Conservation (phyloP, 2,113 vertebrate genomes). For the Anoura caudifer region DNA sequence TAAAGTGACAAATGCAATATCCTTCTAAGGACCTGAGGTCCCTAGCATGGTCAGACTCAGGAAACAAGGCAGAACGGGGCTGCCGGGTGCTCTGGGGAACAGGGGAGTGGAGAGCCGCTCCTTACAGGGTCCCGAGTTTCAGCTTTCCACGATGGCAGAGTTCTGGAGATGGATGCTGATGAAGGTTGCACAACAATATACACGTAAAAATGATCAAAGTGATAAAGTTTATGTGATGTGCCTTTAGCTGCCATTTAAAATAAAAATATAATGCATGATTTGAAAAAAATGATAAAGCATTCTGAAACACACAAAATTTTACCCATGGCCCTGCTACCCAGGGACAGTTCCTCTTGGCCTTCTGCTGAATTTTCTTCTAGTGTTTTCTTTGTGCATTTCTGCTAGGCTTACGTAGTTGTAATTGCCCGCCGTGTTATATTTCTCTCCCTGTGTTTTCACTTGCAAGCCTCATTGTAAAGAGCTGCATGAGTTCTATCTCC, state of each 20-base stretch:
- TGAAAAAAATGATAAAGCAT: neutral
- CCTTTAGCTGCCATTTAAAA: neutral
- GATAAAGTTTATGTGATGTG: neutral
- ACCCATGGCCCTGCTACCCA: no score
- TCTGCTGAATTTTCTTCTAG: neutral
- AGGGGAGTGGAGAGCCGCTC: neutral
- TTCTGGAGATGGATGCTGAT: neutral
- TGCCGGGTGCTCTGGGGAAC: neutral
- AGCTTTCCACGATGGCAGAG: neutral
- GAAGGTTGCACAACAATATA: neutral
- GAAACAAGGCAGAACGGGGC: neutral
- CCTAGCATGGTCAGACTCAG: neutral
- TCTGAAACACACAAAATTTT: neutral
- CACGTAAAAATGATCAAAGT: neutral
- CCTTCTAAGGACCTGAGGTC: neutral
- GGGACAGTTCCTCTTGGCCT: neutral
- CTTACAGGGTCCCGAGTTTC: neutral
- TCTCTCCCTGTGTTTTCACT: neutral
- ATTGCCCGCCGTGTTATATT: neutral
- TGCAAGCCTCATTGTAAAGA: neutral
- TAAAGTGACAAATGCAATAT: neutral
- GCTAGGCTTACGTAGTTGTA: rapidly evolving
- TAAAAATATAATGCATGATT: neutral
- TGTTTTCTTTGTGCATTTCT: neutral
- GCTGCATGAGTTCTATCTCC: neutral